A percentile compares a stretch with the other conserved stretches of the same genome.
Evolutionary conservation across 1,140 invertebrate species (phyloP).

Genomic region (Phymastichus coffea): DNA sequence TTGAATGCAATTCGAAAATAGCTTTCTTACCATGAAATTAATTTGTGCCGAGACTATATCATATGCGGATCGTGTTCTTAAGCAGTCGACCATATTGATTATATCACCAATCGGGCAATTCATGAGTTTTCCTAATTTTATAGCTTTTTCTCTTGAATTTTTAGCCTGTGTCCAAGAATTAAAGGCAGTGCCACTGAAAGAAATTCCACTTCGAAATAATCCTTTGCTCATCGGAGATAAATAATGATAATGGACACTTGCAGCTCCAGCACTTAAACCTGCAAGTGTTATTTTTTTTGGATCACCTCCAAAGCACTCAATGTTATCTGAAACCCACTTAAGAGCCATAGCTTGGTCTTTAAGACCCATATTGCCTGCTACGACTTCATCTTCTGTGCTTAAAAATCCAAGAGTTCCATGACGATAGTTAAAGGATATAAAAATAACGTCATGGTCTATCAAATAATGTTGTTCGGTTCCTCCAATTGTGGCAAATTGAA

Average conservation of each 20-base stretch:
- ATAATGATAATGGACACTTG: slow-evolving; percentile 11
- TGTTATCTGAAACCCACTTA: background rate
- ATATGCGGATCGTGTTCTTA: background rate
- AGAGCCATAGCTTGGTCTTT: slow-evolving; percentile 10
- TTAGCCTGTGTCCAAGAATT: background rate
- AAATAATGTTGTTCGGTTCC: background rate
- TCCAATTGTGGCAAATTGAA: background rate
- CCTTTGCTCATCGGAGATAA: background rate
- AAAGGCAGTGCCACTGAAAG: slow-evolving; percentile 5
- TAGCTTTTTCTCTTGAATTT: background rate
- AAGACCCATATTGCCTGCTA: slow-evolving; percentile 7
- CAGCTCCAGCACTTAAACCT: background rate
- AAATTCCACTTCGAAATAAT: slow-evolving; percentile 1
- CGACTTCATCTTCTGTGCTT: slow-evolving; percentile 11
- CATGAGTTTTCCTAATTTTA: background rate
- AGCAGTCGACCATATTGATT: background rate
- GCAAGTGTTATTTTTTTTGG: background rate
- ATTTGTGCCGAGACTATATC: background rate
- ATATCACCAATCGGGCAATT: background rate
- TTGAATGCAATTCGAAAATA: too few species aligned
- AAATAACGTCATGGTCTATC: background rate
- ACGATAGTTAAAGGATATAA: background rate
- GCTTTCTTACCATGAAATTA: slow-evolving; percentile 1
- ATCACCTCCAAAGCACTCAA: slow-evolving; percentile 4
- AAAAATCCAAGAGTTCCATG: background rate